Percentiles rank a stretch among this genome's conserved stretches.
These are phyloP conservation scores for Sebastes hopkinsi DNA, from an alignment of 2,797 vertebrate species.

Conservation along the genomic window DNA sequence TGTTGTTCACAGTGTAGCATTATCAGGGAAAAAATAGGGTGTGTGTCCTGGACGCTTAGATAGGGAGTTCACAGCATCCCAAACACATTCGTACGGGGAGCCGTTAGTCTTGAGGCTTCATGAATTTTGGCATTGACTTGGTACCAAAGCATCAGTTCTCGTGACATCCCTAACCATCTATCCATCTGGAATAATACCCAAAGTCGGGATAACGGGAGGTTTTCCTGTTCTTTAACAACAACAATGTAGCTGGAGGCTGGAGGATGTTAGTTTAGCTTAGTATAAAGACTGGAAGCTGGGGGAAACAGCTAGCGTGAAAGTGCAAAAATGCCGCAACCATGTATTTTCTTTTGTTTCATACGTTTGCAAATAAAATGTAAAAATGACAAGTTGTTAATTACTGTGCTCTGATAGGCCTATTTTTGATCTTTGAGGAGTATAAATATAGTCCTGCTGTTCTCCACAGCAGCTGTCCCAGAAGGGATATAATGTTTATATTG, in stretches of 20 bases:
- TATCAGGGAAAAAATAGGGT: too few relatives aligned
- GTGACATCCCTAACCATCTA: background rate
- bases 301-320: background rate
- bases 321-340: background rate
- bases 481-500: constrained; percentile 25
- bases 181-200: background rate
- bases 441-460: constrained; percentile 21
- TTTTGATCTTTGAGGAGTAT: background rate
- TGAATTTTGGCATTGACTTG: too few relatives aligned
- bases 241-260: background rate
- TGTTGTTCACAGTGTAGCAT: too few relatives aligned
- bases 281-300: background rate
- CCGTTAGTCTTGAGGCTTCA: too few relatives aligned
- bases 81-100: too few relatives aligned
- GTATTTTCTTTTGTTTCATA: background rate
- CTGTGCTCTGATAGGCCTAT: background rate
- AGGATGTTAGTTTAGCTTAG: background rate
- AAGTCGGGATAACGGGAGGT: background rate
- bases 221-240: background rate
- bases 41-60: accelerated
- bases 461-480: constrained; percentile 13
- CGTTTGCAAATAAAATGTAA: background rate
- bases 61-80: too few relatives aligned
- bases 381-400: background rate
- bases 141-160: background rate